Percentiles rank a stretch among this genome's conserved stretches.
Evolutionary conservation across 2,113 vertebrate genomes (phyloP).

Genomic region (Stegastes partitus): DNA sequence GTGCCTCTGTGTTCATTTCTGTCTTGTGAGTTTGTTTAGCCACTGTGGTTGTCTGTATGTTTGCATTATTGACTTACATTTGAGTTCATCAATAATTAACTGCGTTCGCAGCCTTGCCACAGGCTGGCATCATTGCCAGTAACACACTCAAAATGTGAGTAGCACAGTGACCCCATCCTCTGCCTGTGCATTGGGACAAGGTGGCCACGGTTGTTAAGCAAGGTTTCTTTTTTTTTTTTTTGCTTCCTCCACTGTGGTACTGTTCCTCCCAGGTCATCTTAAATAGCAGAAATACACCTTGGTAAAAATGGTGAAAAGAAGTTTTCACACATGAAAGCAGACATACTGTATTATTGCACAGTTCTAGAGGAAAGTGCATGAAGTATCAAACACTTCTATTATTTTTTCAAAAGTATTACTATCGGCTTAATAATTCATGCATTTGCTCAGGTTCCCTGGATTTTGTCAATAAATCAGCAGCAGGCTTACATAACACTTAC

Average conservation of each 20-base stretch:
- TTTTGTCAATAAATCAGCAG: constrained; percentile 44
- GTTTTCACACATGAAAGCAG: not conserved
- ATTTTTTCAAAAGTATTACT: not conserved
- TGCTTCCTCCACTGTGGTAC: not conserved
- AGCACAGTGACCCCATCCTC: not conserved
- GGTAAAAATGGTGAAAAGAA: no score
- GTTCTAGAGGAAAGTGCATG: not conserved
- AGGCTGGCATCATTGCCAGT: constrained; percentile 34
- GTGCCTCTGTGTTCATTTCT: constrained; percentile 27
- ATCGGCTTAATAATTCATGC: constrained; percentile 32
- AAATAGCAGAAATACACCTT: not conserved
- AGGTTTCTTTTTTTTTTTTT: not conserved
- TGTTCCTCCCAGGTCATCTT: no score
- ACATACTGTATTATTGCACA: not conserved
- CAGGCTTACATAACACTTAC: constrained; percentile 40
- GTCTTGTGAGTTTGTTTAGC: constrained; percentile 15
- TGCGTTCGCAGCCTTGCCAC: constrained; percentile 51
- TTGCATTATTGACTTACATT: constrained; percentile 70
- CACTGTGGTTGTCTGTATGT: constrained; percentile 55
- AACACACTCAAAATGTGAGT: constrained; percentile 31
- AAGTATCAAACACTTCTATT: not conserved
- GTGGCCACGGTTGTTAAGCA: not conserved
- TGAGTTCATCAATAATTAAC: constrained; percentile 74
- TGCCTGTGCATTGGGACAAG: not conserved
- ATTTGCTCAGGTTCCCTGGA: constrained; percentile 32